phyloP scores from a whole-genome alignment of 2,888 invertebrate genomes.

The Agonopterix arenella region DNA sequence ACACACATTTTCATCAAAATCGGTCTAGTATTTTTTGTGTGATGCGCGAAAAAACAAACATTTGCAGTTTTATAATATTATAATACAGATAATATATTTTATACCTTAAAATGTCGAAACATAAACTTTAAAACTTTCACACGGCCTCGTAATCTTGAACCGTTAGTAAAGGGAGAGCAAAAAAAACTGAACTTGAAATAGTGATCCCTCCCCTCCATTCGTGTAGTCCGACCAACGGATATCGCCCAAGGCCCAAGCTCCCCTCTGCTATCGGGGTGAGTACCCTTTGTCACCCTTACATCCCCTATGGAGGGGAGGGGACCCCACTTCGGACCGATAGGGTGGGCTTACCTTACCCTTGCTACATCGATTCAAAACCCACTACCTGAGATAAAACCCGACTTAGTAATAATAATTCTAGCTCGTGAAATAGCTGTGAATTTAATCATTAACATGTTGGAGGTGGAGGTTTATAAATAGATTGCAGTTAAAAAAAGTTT shows the following conservation, averaged over 20 bases:
- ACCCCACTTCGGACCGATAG: constrained; percentile 61
- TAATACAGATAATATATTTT: no score
- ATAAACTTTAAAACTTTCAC: constrained; percentile 22
- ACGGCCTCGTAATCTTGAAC: constrained; percentile 29
- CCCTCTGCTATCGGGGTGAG: constrained; percentile 68
- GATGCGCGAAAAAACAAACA: no score
- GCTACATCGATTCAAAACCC: constrained; percentile 50
- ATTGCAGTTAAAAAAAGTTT: not conserved
- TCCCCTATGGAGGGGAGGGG: constrained; percentile 68
- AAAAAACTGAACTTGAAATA: constrained; percentile 56
- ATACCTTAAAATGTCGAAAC: not conserved
- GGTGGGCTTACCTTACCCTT: constrained; percentile 58
- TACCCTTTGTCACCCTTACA: constrained; percentile 72
- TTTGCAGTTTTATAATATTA: no score
- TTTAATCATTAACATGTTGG: no score
- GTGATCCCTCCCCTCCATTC: constrained; percentile 57
- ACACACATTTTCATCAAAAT: no score
- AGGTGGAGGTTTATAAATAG: no score
- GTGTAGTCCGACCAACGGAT: constrained; percentile 37
- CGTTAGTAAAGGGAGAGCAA: constrained; percentile 30
- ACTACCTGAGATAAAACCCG: constrained; percentile 42
- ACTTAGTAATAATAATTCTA: constrained; percentile 20
- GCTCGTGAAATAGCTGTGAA: not conserved
- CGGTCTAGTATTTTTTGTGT: no score
- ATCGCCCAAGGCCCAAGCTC: constrained; percentile 62